A percentile compares a stretch with the other conserved stretches of the same genome.
Conservation (phyloP, 1,140 invertebrate species). For the Procambarus virginalis region DNA sequence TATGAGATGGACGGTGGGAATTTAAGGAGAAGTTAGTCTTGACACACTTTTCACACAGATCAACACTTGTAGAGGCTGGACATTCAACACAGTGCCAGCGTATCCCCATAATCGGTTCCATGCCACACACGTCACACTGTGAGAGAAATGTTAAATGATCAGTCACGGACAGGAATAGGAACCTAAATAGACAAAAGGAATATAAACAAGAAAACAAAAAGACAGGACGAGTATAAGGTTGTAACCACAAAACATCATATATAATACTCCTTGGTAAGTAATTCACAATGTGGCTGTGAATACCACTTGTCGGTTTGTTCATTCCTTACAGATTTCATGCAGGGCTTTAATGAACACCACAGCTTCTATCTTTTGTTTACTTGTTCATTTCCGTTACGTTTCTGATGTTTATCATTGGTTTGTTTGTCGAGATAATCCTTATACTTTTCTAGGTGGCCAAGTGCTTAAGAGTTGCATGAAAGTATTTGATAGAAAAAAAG, state of each 20-base stretch:
- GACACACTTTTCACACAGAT: constrained; percentile 36
- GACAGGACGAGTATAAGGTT: neutral
- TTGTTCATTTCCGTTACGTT: too few species aligned
- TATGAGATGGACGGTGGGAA: constrained; percentile 13
- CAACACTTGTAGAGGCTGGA: constrained; percentile 35
- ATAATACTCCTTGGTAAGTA: too few species aligned
- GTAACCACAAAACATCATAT: neutral
- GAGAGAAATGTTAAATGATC: neutral
- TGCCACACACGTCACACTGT: constrained; percentile 43
- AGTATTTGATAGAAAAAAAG: too few species aligned
- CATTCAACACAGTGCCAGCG: constrained; percentile 51
- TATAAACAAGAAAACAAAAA: neutral
- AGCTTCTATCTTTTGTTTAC: too few species aligned
- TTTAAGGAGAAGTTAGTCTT: constrained; percentile 24
- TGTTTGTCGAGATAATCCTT: too few species aligned
- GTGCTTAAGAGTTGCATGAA: too few species aligned
- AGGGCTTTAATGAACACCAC: too few species aligned
- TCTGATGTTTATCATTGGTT: too few species aligned
- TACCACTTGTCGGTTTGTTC: too few species aligned
- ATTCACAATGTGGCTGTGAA: too few species aligned
- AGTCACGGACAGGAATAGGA: neutral
- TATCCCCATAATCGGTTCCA: constrained; percentile 25
- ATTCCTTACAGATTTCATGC: too few species aligned
- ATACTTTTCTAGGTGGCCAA: too few species aligned
- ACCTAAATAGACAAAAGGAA: neutral